Percentiles rank a stretch among this genome's conserved stretches.
phyloP scores from a whole-genome alignment of 2,888 invertebrate species.

The Camponotus fellah region DNA sequence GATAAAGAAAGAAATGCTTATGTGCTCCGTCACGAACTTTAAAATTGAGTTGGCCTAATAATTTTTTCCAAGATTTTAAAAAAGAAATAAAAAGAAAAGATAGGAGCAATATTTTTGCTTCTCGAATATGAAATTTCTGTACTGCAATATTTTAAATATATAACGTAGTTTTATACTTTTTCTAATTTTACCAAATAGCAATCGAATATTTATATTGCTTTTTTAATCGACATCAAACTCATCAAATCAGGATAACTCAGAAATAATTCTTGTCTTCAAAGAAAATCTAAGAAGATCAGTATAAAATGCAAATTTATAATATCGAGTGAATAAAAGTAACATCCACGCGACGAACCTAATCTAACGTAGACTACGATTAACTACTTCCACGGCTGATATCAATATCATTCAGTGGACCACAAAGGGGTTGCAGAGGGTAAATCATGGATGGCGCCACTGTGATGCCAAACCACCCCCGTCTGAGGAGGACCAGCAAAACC shows the following conservation, averaged over 20 bases:
- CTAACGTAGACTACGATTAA: constrained; percentile 14
- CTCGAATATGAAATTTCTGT: neutral
- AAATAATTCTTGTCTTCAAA: neutral
- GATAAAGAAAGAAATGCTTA: neutral
- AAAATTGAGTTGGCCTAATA: neutral
- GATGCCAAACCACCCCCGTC: constrained; percentile 66
- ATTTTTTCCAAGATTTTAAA: neutral
- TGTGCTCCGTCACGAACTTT: neutral
- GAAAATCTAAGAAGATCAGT: neutral
- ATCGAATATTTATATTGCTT: neutral
- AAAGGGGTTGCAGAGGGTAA: constrained; percentile 50
- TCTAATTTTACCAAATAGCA: neutral
- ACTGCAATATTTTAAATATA: neutral
- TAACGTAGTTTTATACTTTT: neutral
- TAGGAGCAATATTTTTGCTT: neutral
- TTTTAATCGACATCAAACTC: neutral
- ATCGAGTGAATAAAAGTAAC: neutral
- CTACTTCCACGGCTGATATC: constrained; percentile 34
- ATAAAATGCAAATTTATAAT: neutral
- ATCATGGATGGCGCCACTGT: constrained; percentile 76
- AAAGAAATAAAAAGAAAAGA: neutral
- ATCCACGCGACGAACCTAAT: constrained; percentile 51
- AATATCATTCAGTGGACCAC: constrained; percentile 22
- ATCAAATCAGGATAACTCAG: neutral
- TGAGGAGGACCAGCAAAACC: constrained; percentile 70